These are phyloP conservation scores for Oreamnos americanus DNA, from an alignment of 2,113 vertebrate species.

Conservation along the genomic window DNA sequence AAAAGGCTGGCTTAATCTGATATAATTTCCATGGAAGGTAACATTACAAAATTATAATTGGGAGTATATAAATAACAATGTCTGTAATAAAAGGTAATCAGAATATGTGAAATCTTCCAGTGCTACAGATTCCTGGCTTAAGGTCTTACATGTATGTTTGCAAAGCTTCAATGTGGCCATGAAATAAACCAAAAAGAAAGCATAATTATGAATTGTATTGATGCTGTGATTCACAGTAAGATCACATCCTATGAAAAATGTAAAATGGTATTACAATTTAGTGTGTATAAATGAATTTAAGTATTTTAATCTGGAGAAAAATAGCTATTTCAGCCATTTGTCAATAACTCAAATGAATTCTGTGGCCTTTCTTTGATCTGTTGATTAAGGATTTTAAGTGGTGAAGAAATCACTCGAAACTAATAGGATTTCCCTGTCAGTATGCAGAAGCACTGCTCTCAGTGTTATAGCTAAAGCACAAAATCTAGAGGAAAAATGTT, in stretches of 20 bases:
- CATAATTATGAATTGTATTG: background rate
- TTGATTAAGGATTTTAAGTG: background rate
- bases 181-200: background rate
- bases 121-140: background rate
- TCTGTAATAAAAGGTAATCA: background rate
- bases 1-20: background rate
- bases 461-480: background rate
- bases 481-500: background rate
- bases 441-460: background rate
- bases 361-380: background rate
- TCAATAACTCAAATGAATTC: background rate
- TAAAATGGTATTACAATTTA: background rate
- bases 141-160: background rate
- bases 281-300: background rate
- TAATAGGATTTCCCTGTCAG: background rate
- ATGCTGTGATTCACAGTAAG: background rate
- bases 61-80: background rate
- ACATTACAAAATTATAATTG: conserved; percentile 1
- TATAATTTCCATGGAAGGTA: background rate
- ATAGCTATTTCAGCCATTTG: background rate
- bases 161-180: background rate
- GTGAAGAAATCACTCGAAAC: background rate
- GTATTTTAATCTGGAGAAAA: background rate
- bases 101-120: background rate
- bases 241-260: conserved; percentile 5